Percentiles rank a stretch among this genome's conserved stretches.
These are phyloP conservation scores for Sesamia nonagrioides DNA, from an alignment of 1,140 invertebrate genomes.

Conservation along the genomic window DNA sequence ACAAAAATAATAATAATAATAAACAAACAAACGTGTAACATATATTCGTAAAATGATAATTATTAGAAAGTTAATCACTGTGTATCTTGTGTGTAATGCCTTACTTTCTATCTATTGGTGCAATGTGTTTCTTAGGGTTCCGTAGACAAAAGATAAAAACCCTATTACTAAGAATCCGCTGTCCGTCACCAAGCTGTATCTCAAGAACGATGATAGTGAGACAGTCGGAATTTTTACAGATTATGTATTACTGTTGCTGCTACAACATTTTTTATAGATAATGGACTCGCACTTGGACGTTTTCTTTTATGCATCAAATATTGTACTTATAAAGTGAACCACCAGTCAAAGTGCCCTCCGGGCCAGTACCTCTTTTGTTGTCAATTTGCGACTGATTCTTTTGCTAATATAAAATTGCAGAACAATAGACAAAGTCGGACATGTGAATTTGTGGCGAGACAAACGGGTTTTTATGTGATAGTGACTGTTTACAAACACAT, in stretches of 20 bases:
- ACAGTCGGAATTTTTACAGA: no score
- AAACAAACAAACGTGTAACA: not conserved
- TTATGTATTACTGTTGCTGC: no score
- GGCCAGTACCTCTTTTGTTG: no score
- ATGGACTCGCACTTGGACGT: no score
- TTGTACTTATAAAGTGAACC: not conserved
- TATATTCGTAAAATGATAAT: constrained; percentile 27
- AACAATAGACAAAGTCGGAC: constrained; percentile 5
- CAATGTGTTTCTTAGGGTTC: not conserved
- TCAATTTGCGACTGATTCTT: not conserved
- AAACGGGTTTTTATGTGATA: constrained; percentile 43
- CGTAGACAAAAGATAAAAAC: no score
- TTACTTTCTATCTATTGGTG: not conserved
- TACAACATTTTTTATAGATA: no score
- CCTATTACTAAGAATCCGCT: no score
- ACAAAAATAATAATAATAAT: not conserved
- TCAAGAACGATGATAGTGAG: no score
- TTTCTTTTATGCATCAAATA: no score
- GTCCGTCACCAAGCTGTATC: no score
- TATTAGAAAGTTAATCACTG: constrained; percentile 32
- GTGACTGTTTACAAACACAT: constrained; percentile 51
- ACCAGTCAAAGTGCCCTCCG: not conserved
- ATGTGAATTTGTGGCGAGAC: constrained; percentile 8
- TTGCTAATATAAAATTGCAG: not conserved
- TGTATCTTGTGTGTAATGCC: constrained; percentile 10